phyloP scores from a whole-genome alignment of 2,888 invertebrate genomes.

The Seira sanloemensis region DNA sequence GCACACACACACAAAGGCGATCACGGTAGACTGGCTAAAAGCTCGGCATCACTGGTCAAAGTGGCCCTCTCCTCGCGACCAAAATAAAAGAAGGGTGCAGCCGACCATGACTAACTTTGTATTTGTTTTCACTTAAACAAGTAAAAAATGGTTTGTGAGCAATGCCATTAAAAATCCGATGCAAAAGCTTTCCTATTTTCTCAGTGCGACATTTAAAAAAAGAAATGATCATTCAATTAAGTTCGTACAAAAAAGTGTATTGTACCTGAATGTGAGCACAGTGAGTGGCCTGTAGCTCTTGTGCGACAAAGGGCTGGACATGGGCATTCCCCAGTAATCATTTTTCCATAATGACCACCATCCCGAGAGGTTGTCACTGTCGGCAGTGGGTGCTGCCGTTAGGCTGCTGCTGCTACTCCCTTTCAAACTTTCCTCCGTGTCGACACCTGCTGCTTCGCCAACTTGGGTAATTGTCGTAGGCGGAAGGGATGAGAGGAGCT shows the following conservation, averaged over 20 bases:
- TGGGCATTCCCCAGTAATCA: conserved; percentile 94
- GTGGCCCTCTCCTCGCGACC: background rate
- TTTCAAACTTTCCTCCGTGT: background rate
- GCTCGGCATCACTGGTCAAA: background rate
- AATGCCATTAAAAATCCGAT: too few relatives aligned
- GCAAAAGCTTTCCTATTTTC: too few relatives aligned
- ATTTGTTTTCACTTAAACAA: background rate
- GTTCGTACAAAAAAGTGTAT: conserved; percentile 74
- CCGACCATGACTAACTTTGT: background rate
- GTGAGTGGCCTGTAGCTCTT: conserved; percentile 92
- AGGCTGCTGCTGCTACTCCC: background rate
- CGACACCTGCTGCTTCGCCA: background rate
- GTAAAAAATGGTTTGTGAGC: too few relatives aligned
- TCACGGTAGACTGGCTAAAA: background rate
- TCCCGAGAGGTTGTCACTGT: conserved; percentile 79
- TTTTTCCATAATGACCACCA: conserved; percentile 82
- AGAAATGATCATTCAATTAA: too few relatives aligned
- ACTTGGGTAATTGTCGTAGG: background rate
- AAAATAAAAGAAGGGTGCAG: background rate
- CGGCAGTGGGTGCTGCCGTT: background rate
- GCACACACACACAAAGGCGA: background rate
- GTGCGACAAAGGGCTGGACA: conserved; percentile 88
- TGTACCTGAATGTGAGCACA: conserved; percentile 89
- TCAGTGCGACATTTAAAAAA: too few relatives aligned
- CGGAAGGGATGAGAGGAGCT: background rate